A percentile compares a stretch with the other conserved stretches of the same genome.
phyloP scores from a whole-genome alignment of 2,797 vertebrate species.

The Manis pentadactyla region DNA sequence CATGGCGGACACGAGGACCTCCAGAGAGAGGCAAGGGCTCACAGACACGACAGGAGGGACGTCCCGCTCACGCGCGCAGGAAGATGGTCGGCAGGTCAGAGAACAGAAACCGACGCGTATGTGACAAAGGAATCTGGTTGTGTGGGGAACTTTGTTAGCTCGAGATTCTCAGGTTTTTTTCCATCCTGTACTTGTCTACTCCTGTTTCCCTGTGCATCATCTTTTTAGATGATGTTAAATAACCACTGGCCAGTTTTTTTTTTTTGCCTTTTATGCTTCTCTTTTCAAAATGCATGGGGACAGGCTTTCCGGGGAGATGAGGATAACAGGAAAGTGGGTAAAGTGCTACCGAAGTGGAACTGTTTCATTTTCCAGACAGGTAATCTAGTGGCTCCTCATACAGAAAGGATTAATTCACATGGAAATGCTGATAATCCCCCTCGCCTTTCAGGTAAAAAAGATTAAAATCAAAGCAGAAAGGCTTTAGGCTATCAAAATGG shows the following conservation, averaged over 20 bases:
- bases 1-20: not conserved
- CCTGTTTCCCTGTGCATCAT: not conserved
- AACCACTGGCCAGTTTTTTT: not conserved
- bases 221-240: not conserved
- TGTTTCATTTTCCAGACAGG: not conserved
- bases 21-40: not conserved
- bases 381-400: not conserved
- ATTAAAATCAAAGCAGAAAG: conserved; percentile 11
- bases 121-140: not conserved
- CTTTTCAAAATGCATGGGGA: not conserved
- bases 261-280: not conserved
- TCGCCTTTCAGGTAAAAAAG: not conserved
- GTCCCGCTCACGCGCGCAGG: not conserved
- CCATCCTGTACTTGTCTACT: not conserved
- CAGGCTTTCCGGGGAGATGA: not conserved
- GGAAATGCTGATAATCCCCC: not conserved
- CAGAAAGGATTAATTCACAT: not conserved
- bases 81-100: not conserved
- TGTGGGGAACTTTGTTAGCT: not conserved
- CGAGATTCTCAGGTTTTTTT: not conserved
- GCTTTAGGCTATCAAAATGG: not conserved
- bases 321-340: not conserved
- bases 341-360: not conserved
- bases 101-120: not conserved
- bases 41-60: not conserved